phyloP scores from a whole-genome alignment of 2,113 vertebrate species.

The Melanerpes formicivorus region DNA sequence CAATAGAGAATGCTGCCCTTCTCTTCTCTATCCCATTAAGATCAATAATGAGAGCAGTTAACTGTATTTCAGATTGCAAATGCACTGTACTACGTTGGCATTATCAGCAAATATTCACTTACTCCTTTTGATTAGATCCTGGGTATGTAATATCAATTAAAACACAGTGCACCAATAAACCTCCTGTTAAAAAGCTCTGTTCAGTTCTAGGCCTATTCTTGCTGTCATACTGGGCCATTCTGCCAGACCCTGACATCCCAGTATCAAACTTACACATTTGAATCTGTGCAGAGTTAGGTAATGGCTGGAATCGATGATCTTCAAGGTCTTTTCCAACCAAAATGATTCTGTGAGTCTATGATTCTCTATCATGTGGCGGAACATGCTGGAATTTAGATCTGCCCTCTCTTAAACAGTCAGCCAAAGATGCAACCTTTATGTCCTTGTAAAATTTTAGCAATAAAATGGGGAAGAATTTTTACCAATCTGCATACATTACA shows the following conservation, averaged over 20 bases:
- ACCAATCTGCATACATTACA: not conserved
- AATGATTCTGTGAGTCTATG: not conserved
- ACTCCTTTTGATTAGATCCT: not conserved
- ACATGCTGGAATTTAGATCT: not conserved
- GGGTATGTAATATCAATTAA: not conserved
- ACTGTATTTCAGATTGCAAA: not conserved
- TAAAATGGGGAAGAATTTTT: not conserved
- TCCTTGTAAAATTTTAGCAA: not conserved
- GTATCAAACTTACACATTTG: not conserved
- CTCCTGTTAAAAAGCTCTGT: not conserved
- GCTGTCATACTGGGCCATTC: not conserved
- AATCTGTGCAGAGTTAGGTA: not conserved
- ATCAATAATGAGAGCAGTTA: not conserved
- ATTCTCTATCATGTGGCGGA: not conserved
- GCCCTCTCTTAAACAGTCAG: not conserved
- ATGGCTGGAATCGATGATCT: too few species aligned
- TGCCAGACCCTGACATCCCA: not conserved
- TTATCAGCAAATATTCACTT: not conserved
- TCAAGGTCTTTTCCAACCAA: not conserved
- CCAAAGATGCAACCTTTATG: not conserved
- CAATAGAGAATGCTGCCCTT: conserved; percentile 18
- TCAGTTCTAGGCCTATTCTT: not conserved
- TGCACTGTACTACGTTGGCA: not conserved
- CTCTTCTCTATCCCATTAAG: conserved; percentile 11
- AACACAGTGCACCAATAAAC: not conserved